These are phyloP conservation scores for Diadema setosum DNA, from an alignment of 35 echinoderm and acorn worm genomes.

Conservation along the genomic window DNA sequence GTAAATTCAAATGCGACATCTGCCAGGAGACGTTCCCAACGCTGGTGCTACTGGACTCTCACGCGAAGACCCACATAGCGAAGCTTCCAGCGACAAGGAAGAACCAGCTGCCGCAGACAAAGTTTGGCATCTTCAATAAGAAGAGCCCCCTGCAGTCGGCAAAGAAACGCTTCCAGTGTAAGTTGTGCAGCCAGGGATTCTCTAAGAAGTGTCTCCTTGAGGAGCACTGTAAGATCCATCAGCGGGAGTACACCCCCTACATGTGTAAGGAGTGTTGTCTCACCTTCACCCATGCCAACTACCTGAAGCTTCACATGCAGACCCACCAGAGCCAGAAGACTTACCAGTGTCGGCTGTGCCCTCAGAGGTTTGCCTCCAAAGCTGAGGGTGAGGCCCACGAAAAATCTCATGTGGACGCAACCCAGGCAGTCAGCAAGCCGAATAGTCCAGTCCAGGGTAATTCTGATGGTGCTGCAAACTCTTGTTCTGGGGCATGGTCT, in stretches of 20 bases:
- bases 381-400: neutral
- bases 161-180: neutral
- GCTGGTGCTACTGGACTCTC: neutral
- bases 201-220: neutral
- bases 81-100: neutral
- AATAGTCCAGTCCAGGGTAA: too few relatives aligned
- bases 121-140: neutral
- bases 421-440: too few relatives aligned
- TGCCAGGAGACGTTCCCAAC: neutral
- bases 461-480: too few relatives aligned
- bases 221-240: neutral
- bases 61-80: neutral
- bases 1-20: neutral
- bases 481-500: too few relatives aligned
- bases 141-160: neutral
- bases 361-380: neutral
- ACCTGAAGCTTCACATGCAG: neutral
- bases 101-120: neutral
- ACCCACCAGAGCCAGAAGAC: neutral
- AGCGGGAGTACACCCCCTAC: neutral
- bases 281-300: slow-evolving; percentile 1
- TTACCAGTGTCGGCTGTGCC: neutral
- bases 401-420: neutral
- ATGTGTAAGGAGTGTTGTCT: neutral
- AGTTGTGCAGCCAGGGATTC: neutral